A percentile compares a stretch with the other conserved stretches of the same genome.
phyloP scores from a whole-genome alignment of 2,113 vertebrate species.

The Phalacrocorax pelagicus region DNA sequence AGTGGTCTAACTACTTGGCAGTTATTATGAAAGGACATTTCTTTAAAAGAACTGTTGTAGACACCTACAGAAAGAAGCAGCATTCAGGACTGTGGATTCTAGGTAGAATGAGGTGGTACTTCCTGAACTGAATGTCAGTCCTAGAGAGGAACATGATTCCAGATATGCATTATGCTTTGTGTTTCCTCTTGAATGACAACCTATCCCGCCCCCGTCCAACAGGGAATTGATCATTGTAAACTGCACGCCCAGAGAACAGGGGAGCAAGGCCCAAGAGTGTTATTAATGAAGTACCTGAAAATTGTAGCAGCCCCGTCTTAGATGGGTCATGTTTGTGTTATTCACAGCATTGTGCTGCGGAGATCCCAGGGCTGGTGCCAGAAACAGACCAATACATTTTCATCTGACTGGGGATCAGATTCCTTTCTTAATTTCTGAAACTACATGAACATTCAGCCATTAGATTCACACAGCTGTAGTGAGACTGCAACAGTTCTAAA shows the following conservation, averaged over 20 bases:
- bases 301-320: neutral
- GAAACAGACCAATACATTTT: neutral
- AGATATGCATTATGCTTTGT: neutral
- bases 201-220: rapidly evolving
- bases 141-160: neutral
- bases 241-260: neutral
- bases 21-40: neutral
- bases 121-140: neutral
- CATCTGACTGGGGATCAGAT: neutral
- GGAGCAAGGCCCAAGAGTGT: neutral
- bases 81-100: neutral
- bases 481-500: neutral
- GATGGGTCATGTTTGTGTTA: neutral
- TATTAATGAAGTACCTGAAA: neutral
- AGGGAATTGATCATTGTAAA: neutral
- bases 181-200: neutral
- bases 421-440: neutral
- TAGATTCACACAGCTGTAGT: neutral
- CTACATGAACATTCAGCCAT: neutral
- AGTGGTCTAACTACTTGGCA: neutral
- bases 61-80: neutral
- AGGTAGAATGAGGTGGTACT: neutral
- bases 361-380: neutral
- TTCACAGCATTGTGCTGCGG: neutral
- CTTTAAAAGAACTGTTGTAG: neutral